Percentiles rank a stretch among this genome's conserved stretches.
These are phyloP conservation scores for Oxyura jamaicensis DNA, from an alignment of 2,113 vertebrate species.

Conservation along the genomic window DNA sequence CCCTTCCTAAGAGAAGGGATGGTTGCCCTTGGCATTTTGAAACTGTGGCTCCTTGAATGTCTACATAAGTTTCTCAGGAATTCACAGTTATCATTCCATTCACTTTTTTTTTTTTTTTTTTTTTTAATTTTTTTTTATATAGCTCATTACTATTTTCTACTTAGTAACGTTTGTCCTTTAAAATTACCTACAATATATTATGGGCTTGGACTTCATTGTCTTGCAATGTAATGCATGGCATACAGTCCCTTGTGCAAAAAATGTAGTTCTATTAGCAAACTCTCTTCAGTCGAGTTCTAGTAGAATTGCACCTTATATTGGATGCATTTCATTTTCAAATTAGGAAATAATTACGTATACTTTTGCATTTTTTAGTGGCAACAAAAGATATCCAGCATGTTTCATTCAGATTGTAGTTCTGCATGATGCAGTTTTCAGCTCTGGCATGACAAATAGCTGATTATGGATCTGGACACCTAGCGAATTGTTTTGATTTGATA, in stretches of 20 bases:
- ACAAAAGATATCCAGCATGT: background rate
- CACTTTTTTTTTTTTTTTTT: background rate
- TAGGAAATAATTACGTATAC: background rate
- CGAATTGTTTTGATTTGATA: background rate
- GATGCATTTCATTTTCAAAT: background rate
- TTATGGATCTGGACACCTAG: background rate
- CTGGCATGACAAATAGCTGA: background rate
- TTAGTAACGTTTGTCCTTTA: background rate
- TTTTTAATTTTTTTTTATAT: background rate
- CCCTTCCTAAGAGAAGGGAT: background rate
- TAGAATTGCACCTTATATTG: background rate
- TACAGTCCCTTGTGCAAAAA: background rate
- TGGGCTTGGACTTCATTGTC: background rate
- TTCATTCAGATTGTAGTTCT: background rate
- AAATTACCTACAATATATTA: background rate
- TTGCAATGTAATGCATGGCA: background rate
- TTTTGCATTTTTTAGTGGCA: background rate
- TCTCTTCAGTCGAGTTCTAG: background rate
- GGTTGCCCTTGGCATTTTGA: background rate
- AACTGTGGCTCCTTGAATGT: background rate
- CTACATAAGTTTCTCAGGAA: background rate
- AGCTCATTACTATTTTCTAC: background rate
- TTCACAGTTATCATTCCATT: background rate
- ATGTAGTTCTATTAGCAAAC: background rate
- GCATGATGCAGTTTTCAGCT: background rate